Evolutionary conservation across 1,140 invertebrate genomes (phyloP), one percentile per base, ranked within the genome.

Genomic region (Bombus confusus): DNA sequence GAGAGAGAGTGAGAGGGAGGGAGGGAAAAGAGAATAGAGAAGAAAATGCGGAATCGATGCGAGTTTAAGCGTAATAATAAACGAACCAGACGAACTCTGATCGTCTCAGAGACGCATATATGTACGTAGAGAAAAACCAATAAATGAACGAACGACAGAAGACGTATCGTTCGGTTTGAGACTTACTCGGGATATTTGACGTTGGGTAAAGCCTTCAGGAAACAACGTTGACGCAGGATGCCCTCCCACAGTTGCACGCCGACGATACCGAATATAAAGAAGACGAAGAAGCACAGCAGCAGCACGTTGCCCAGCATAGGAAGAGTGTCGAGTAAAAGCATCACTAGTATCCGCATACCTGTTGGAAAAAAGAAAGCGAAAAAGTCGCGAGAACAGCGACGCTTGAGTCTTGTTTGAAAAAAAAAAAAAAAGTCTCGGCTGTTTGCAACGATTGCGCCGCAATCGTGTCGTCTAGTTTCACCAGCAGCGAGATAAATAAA

Each of bases 231-330:
- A 80, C 99, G 96, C 59, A 99, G 95, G 59, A 99, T 98, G 9
- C 99, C 99, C 92, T 99, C 98, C 99, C 99, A 99, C 22, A 99
- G 96, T 95, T 99, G 99, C 25, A 99, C 99, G 2, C 99, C 99
- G 86, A 99, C 98, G 92, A 99, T 99, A 72, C 99, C 99, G 94
- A 99, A 99, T 94, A 99, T 99, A 96, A 99, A 99, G 97, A 99
- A 99, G 64, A 99, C 99, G 96, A 99, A 99, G 96, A 99, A 99
- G 96, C 99, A 99, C 66, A 99, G 96, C 66, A 99, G 96, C 79
- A 99, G 96, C 47, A 99, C 99, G 95, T 99, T 99, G 75, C 99
- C 99, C 91, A 99, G 95, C 99, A 99, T 99, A 2, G 99, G 99
- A 83, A 99, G 96, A 4, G 99, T 99, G 95, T 99, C 99, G 91